phyloP scores from a whole-genome alignment of 2,797 vertebrate genomes.

The Anguilla marmorata region DNA sequence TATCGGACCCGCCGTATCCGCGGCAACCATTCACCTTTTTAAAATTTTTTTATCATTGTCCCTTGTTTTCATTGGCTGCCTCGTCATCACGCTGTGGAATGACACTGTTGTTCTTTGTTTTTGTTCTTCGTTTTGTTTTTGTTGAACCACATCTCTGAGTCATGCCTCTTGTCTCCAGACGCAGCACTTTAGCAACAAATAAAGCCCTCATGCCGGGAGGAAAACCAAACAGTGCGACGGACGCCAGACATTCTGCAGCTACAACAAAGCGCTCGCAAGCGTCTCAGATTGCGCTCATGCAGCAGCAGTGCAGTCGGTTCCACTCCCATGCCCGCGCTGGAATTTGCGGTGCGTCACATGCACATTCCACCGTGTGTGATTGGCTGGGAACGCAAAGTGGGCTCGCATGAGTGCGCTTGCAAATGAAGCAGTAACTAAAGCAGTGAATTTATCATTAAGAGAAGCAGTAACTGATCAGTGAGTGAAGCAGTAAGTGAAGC shows the following conservation, averaged over 20 bases:
- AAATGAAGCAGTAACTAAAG: not conserved
- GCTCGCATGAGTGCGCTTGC: not conserved
- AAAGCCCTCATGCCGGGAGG: not conserved
- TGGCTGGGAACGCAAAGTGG: not conserved
- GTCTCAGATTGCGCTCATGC: not conserved
- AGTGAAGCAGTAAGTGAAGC: no score
- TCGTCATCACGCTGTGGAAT: not conserved
- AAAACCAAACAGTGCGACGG: not conserved
- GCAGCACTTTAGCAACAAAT: constrained; percentile 1
- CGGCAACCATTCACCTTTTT: not conserved
- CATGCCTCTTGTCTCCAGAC: not conserved
- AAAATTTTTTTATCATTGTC: not conserved
- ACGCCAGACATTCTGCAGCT: not conserved
- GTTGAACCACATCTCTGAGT: not conserved
- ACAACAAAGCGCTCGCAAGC: not conserved
- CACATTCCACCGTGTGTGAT: not conserved
- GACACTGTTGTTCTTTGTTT: constrained; percentile 18
- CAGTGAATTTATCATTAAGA: not conserved
- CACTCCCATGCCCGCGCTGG: not conserved
- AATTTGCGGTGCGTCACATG: not conserved
- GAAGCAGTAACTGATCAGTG: not conserved
- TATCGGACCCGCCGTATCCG: not conserved
- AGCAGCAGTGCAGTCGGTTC: not conserved
- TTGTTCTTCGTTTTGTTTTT: not conserved
- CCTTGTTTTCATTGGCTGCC: not conserved